A percentile compares a stretch with the other conserved stretches of the same genome.
phyloP scores from a whole-genome alignment of 2,113 vertebrate genomes.

The Synchiropus splendidus region DNA sequence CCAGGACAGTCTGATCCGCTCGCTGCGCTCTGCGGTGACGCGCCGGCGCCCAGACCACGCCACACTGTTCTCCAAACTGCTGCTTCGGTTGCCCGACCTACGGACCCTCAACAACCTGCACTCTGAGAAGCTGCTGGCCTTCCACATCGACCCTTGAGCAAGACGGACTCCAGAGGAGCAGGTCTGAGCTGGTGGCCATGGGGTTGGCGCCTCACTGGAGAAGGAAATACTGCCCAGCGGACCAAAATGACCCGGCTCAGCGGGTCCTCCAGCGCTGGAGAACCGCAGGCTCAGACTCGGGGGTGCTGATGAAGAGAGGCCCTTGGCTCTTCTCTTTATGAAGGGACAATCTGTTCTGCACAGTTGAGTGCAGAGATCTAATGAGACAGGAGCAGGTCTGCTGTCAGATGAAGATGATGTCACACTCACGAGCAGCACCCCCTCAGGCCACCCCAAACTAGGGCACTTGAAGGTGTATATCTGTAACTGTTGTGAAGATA shows the following conservation, averaged over 20 bases:
- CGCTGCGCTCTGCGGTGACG: constrained; percentile 62
- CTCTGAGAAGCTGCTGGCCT: constrained; percentile 73
- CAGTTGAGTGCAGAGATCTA: constrained; percentile 13
- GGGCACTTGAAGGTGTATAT: constrained; percentile 42
- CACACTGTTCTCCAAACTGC: constrained; percentile 65
- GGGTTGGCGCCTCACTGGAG: constrained; percentile 19
- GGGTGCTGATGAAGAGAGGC: too few species aligned
- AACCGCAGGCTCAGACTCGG: too few species aligned
- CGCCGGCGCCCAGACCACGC: constrained; percentile 59
- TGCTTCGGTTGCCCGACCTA: constrained; percentile 69
- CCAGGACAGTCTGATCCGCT: constrained; percentile 67
- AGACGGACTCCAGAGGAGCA: not conserved
- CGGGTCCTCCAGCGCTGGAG: too few species aligned
- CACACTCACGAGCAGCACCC: constrained; percentile 51
- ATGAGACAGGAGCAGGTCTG: constrained; percentile 23
- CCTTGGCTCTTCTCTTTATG: too few species aligned
- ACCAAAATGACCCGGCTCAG: constrained; percentile 16
- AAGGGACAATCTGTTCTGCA: too few species aligned
- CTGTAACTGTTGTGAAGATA: constrained; percentile 52
- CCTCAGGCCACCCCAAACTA: constrained; percentile 58
- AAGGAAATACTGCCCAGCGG: constrained; percentile 29
- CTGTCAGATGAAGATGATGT: constrained; percentile 28
- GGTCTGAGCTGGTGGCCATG: too few species aligned
- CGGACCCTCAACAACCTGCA: constrained; percentile 72
- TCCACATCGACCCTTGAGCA: constrained; percentile 65